Evolutionary conservation across 2,113 vertebrate genomes (phyloP), one percentile per base, ranked within the genome.

Genomic region (Gnathonemus echidnorhynchus): DNA sequence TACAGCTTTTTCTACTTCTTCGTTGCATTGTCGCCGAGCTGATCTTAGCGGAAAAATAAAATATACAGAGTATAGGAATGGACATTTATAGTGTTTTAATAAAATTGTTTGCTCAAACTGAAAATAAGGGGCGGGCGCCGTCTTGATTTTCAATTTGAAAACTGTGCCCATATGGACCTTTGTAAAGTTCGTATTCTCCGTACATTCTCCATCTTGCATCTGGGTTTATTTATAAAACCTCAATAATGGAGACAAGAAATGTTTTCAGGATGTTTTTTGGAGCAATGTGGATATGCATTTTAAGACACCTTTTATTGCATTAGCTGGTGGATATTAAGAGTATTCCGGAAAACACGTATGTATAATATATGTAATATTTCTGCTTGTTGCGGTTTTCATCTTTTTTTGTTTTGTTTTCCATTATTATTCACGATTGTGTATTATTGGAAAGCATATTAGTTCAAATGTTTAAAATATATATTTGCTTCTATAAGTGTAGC

Each of bases 191-290:
- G n/a, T 56, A 35, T 85, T 39, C 52, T 84, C 49, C 80, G 80
- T 45, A 42, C 53, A 62, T 42, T 53, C 70, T 31, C 70, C 70
- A 24, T 42, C 48, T 89, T 39, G 49, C 45, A 83, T 35, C 88
- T 74, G 88, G 48, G 48, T 89, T 89, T 89, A 89, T 88, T 88
- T 88, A 27, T n/a, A 50, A 88, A 74, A 89, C 88, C 45, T 46
- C 9, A 89, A 89, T 49, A 89, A 77, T 50, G 66, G 49, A 52
- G 48, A 77, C 46, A 49, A 89, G 31, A 52, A 52, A 46, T 89
- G 42, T 77, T 31, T 70, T 89, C 45, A 45, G 35, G 27, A 83
- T 77, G 66, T 62, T 83, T 80, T 80, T 42, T 50, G 70, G 49
- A 83, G 27, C 15, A 83, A 50, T 15, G 19, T 35, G 48, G 88